Evolutionary conservation across 2,888 invertebrate species (phyloP).

Genomic region (Apotomis capreana): DNA sequence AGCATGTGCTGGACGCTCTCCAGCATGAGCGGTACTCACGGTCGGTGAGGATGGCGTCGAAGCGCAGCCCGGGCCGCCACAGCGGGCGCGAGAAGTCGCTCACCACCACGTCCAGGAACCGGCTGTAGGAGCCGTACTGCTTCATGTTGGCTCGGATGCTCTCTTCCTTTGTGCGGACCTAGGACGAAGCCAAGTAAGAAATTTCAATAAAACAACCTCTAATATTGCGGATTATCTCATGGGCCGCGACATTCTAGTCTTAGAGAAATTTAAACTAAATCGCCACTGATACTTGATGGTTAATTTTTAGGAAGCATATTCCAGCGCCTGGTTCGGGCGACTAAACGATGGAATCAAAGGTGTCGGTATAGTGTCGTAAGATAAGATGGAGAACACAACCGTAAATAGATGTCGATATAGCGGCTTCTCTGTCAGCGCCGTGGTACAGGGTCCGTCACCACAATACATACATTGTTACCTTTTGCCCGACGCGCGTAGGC

Average conservation of each 20-base stretch:
- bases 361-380: no score
- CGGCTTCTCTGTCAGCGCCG: no score
- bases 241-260: no score
- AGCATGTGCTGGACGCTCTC: slow-evolving; percentile 96
- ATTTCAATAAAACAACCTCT: no score
- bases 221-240: neutral
- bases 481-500: slow-evolving; percentile 90
- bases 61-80: slow-evolving; percentile 87
- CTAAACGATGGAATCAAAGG: no score
- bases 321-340: no score
- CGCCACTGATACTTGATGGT: no score
- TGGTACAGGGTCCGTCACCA: slow-evolving; percentile 39
- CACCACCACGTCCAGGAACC: slow-evolving; percentile 94
- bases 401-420: no score
- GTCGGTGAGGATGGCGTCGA: slow-evolving; percentile 98
- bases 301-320: no score
- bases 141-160: slow-evolving; percentile 93
- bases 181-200: neutral
- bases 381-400: no score
- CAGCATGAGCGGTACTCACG: slow-evolving; percentile 74
- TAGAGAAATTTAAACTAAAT: no score
- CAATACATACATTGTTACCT: slow-evolving; percentile 84
- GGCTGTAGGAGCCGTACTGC: slow-evolving; percentile 91
- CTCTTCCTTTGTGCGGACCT: slow-evolving; percentile 91
- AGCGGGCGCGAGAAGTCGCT: slow-evolving; percentile 95